Conservation (phyloP, 2,888 invertebrate genomes). For the Anticlea derivata region DNA sequence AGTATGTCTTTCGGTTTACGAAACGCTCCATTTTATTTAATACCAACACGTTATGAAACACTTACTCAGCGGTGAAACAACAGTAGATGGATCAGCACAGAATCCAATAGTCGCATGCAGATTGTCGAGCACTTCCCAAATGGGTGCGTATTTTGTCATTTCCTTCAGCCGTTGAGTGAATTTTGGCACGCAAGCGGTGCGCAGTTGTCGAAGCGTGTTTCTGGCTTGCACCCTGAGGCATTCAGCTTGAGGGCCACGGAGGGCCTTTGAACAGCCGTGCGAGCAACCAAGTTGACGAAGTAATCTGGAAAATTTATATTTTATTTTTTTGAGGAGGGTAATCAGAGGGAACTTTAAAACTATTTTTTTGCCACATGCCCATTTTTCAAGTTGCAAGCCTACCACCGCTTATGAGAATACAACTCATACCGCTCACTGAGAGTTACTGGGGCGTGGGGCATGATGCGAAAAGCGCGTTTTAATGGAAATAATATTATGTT, state of each 20-base stretch:
- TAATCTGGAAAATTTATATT: constrained; percentile 80
- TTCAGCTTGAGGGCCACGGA: constrained; percentile 94
- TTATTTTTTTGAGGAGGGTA: no score
- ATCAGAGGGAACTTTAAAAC: no score
- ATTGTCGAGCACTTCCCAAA: constrained; percentile 95
- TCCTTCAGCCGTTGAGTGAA: constrained; percentile 84
- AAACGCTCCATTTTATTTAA: background rate
- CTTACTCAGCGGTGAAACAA: constrained; percentile 95
- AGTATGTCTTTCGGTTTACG: background rate
- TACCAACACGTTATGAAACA: constrained; percentile 36
- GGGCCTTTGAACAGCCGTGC: constrained; percentile 95
- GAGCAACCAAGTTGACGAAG: constrained; percentile 95
- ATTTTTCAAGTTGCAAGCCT: no score
- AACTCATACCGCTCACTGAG: no score
- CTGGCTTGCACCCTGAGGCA: constrained; percentile 93
- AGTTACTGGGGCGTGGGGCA: no score
- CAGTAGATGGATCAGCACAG: constrained; percentile 94
- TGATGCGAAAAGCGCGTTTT: no score
- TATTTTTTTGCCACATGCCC: no score
- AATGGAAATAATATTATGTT: no score
- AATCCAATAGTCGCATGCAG: constrained; percentile 98
- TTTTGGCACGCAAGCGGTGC: constrained; percentile 82
- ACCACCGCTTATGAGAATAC: no score
- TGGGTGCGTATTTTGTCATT: constrained; percentile 90
- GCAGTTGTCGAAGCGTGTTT: constrained; percentile 87